Percentiles rank a stretch among this genome's conserved stretches.
These are phyloP conservation scores for Lysandra bellargus DNA, from an alignment of 2,888 invertebrate genomes.

Conservation along the genomic window DNA sequence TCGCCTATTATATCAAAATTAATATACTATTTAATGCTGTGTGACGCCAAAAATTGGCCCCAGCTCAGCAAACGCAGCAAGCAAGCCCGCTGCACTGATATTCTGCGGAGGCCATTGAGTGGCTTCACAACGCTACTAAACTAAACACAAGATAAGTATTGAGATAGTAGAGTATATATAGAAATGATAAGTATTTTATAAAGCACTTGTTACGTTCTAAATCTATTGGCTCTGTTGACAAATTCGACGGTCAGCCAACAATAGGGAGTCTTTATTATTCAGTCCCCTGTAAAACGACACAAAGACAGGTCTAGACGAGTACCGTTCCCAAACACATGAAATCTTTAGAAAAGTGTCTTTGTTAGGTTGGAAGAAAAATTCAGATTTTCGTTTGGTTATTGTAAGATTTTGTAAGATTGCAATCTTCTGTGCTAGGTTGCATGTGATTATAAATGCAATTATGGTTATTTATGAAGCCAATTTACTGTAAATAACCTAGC, in stretches of 20 bases:
- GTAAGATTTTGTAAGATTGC: neutral
- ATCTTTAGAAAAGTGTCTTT: neutral
- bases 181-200: neutral
- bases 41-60: too few relatives aligned
- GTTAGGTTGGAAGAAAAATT: neutral
- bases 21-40: too few relatives aligned
- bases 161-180: too few relatives aligned
- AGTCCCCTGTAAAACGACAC: conserved; percentile 60
- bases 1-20: too few relatives aligned
- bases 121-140: too few relatives aligned
- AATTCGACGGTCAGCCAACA: conserved; percentile 47
- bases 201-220: neutral
- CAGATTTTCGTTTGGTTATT: neutral
- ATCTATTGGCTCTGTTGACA: conserved; percentile 31
- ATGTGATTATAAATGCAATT: neutral
- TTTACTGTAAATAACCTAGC: too few relatives aligned
- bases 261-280: conserved; percentile 56
- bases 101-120: too few relatives aligned
- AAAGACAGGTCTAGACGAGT: conserved; percentile 61
- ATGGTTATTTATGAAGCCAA: neutral
- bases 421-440: neutral
- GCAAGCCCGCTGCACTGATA: too few relatives aligned
- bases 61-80: too few relatives aligned
- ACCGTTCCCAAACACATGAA: conserved; percentile 57
- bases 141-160: too few relatives aligned